Percentiles rank a stretch among this genome's conserved stretches.
phyloP scores from a whole-genome alignment of 2,888 invertebrate genomes.

The Brachyopa scutellaris region DNA sequence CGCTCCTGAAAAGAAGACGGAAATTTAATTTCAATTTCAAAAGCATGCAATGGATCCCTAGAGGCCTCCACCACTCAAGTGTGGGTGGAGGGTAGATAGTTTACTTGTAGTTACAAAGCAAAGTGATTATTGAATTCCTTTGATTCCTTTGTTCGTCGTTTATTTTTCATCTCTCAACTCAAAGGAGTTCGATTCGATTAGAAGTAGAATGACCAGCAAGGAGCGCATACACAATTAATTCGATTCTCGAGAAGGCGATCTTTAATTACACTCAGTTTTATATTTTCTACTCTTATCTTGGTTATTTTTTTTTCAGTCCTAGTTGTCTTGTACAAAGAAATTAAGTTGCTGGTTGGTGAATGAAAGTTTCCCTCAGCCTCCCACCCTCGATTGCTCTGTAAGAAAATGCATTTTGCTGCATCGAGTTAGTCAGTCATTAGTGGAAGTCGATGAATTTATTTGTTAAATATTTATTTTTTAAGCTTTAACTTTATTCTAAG shows the following conservation, averaged over 20 bases:
- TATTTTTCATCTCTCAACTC: constrained; percentile 30
- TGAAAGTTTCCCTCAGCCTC: background rate
- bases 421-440: constrained; percentile 49
- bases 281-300: background rate
- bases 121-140: constrained; percentile 66
- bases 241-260: constrained; percentile 49
- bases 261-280: constrained; percentile 55
- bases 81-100: background rate
- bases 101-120: constrained; percentile 45
- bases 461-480: constrained; percentile 28
- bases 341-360: constrained; percentile 19
- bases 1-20: constrained; percentile 79
- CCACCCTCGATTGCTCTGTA: constrained; percentile 10
- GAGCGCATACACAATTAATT: constrained; percentile 57
- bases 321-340: constrained; percentile 11
- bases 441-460: constrained; percentile 32
- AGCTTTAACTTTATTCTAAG: constrained; percentile 35
- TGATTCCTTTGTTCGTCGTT: constrained; percentile 45
- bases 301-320: background rate
- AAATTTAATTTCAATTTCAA: constrained; percentile 77
- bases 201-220: constrained; percentile 49
- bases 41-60: constrained; percentile 18
- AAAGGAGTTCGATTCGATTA: constrained; percentile 69
- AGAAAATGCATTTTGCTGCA: constrained; percentile 39
- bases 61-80: constrained; percentile 28